Evolutionary conservation across 2,797 vertebrate species (phyloP).

Genomic region (Tokudaia muenninki): DNA sequence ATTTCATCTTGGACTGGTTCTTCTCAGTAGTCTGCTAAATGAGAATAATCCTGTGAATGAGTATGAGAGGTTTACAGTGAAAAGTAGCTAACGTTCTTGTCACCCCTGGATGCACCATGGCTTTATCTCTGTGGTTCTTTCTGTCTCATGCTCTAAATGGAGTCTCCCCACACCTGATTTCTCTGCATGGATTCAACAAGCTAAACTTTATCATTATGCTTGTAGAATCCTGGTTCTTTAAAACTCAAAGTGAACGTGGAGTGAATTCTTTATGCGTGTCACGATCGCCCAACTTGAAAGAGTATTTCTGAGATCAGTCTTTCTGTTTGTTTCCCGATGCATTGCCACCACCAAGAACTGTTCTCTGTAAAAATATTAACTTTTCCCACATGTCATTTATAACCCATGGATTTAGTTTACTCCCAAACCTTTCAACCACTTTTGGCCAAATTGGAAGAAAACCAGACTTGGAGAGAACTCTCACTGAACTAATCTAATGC

Average conservation of each 20-base stretch:
- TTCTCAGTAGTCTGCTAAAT: neutral
- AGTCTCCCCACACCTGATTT: neutral
- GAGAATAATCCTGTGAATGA: neutral
- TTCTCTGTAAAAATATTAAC: constrained; percentile 54
- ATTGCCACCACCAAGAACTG: neutral
- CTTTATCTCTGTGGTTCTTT: neutral
- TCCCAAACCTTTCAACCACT: constrained; percentile 51
- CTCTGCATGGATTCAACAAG: neutral
- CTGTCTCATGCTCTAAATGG: neutral
- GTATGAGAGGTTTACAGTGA: neutral
- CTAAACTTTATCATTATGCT: neutral
- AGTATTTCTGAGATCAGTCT: neutral
- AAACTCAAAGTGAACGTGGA: constrained; percentile 48
- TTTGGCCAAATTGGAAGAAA: constrained; percentile 70
- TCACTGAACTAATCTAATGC: constrained; percentile 39
- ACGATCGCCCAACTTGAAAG: constrained; percentile 16
- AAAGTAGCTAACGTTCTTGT: neutral
- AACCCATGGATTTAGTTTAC: constrained; percentile 53
- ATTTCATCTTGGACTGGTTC: neutral
- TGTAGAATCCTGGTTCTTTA: neutral
- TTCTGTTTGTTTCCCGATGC: constrained; percentile 50
- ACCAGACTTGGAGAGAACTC: constrained; percentile 35
- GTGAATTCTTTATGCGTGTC: constrained; percentile 15
- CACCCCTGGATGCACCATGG: neutral
- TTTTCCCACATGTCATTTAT: constrained; percentile 53